Base-by-base conservation (phyloP, 1,140 invertebrate genomes). In the Drosophila arizonae region DNA sequence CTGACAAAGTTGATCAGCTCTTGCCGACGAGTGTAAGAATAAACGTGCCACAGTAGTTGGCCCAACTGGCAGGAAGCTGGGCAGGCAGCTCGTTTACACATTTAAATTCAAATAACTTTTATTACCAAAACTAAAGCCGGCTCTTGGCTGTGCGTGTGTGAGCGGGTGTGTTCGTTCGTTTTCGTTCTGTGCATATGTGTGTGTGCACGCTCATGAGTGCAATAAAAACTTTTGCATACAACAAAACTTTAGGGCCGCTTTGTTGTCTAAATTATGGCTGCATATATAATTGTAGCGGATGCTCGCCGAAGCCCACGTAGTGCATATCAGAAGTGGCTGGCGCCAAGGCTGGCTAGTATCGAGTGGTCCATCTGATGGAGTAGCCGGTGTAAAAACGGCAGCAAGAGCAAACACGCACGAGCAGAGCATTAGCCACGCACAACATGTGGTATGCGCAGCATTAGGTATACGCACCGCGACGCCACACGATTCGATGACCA, bases 81-180 rank as follows among this genome's bases (percentile, higher is more conserved):
- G 79, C 72, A 54, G 72, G 63, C 84, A 80, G 85, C 84, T 88
- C 84, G 85, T 84, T 88, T 88, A 88, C 84, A 84, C 84, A 88
- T 88, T 88, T 88, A 88, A 88, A 88, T 88, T 88, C 84, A 88
- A 88, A 88, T 88, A 88, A 88, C 84, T 88, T 88, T 88, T 88
- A 88, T 88, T 88, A 84, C 84, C 79, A 67, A 88, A 86, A 80
- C 84, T 88, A 88, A 88, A 81, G 82, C 82, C 63, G 63, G 68
- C 45, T 46, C 67, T 66, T 68, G 43, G 55, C 56, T 70, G 51
- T 62, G 58, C 55, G 24, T 62, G 17, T 39, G 24, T 39, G 15
- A 36, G 52, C 57, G 51, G 30, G 17, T 39, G 54, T 77, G 77
- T 75, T 57, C 21, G 21, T 3, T 24, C 21, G 21, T 24, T 79